Evolutionary conservation across 2,113 vertebrate genomes (phyloP).

Genomic region (Numida meleagris): DNA sequence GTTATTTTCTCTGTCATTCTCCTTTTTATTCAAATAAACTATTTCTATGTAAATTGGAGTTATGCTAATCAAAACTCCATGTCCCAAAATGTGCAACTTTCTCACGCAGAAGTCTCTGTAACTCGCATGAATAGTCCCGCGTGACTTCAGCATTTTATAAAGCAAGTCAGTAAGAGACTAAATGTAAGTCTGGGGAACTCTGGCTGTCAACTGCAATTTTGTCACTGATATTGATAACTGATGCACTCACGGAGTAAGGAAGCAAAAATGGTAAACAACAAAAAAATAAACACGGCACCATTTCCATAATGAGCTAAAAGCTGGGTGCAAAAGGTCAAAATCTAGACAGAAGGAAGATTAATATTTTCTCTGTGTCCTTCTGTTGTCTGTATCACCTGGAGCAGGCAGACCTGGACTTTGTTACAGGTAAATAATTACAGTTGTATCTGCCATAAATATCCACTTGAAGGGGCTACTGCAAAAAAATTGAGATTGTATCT

Average conservation of each 20-base stretch:
- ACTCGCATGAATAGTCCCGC: background rate
- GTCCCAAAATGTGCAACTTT: background rate
- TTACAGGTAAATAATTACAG: constrained; percentile 89
- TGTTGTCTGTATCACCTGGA: constrained; percentile 83
- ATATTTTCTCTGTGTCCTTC: constrained; percentile 78
- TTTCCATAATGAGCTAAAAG: constrained; percentile 65
- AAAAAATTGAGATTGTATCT: constrained; percentile 89
- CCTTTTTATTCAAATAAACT: background rate
- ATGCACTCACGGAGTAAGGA: background rate
- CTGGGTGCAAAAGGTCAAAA: constrained; percentile 79
- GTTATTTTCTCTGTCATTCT: background rate
- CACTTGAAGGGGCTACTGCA: constrained; percentile 82
- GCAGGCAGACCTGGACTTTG: constrained; percentile 86
- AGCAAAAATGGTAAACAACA: constrained; percentile 43
- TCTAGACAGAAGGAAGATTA: constrained; percentile 80
- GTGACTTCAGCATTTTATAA: background rate
- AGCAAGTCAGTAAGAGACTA: background rate
- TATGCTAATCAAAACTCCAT: background rate
- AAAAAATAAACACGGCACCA: background rate
- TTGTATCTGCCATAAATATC: constrained; percentile 87
- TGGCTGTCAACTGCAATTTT: background rate
- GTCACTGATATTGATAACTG: background rate
- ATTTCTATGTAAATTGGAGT: background rate
- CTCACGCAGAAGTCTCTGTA: background rate
- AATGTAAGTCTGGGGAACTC: background rate